Evolutionary conservation across 2,113 vertebrate genomes (phyloP).

Genomic region (Procavia capensis): DNA sequence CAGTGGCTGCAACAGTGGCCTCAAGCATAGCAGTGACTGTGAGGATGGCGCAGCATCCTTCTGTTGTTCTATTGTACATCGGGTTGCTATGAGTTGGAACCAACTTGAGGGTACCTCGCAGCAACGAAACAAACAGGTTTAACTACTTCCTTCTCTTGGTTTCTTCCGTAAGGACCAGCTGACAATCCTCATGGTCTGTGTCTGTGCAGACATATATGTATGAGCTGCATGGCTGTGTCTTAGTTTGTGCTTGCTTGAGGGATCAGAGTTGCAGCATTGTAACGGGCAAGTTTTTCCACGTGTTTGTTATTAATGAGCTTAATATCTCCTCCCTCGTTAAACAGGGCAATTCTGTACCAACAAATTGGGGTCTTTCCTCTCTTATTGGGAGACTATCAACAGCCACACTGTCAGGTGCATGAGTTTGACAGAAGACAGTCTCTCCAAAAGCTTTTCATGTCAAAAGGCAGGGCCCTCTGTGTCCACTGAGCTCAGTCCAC

Average conservation of each 20-base stretch:
- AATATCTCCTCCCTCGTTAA: not conserved
- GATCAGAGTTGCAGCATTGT: not conserved
- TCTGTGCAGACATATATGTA: not conserved
- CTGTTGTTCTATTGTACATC: no score
- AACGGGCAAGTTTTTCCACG: not conserved
- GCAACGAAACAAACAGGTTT: not conserved
- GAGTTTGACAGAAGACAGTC: not conserved
- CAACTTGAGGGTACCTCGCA: not conserved
- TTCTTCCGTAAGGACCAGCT: not conserved
- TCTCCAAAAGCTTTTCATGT: not conserved
- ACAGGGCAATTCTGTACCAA: not conserved
- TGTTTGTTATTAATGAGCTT: constrained; percentile 25
- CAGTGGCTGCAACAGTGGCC: not conserved
- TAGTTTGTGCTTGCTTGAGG: not conserved
- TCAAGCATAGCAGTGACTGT: not conserved
- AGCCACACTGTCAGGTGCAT: not conserved
- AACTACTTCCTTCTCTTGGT: not conserved
- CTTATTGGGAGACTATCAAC: not conserved
- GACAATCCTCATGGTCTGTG: not conserved
- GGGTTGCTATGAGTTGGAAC: not conserved
- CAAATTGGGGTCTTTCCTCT: not conserved
- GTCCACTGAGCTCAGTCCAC: not conserved
- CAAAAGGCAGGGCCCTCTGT: not conserved
- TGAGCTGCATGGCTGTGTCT: not conserved
- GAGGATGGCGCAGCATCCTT: no score